Base-by-base conservation (phyloP, 2,888 invertebrate genomes). In the Drosophila putrida region DNA sequence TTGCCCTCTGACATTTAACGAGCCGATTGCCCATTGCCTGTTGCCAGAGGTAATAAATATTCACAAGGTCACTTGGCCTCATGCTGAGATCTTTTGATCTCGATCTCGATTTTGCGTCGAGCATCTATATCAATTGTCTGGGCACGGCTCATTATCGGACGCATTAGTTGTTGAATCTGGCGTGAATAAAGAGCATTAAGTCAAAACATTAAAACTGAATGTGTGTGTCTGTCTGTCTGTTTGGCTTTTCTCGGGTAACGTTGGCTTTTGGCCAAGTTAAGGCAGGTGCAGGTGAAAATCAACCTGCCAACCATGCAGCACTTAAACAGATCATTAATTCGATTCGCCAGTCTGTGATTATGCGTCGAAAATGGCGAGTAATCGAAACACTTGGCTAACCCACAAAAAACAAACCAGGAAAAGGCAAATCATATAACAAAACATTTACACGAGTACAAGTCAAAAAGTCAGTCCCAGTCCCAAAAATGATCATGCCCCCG, bases 401-500 rank as follows among this genome's bases (percentile, higher is more conserved):
- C 20, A 20, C n/a, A n/a, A n/a, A n/a, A 20, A 1, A 20, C 20
- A 20, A 78, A 80, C 71, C 78, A 78, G 82, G 84, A 86, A 82
- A 76, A 81, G 6, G 39, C 65, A 71, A 86, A 87, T 82, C 83
- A 83, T 73, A 83, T 81, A 83, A 86, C 86, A 81, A 31, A 6
- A 31, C 31, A 31, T 31, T 8, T 31, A 31, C 31, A 31, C 31
- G 8, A 9, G 31, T 31, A 31, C 31, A 9, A 82, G 82, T 79
- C 82, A 86, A 83, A 83, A 79, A 81, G 87, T 83, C 82, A 83
- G 78, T 31, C 63, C 65, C 82, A 83, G 78, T 31, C 63, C 65
- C 39, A 57, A 76, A 77, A 70, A 67, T 60, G 46, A 60, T 51
- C 59, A 43, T 65, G 62, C 73, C 60, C 75, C 60, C 71, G 64